Percentiles rank a stretch among this genome's conserved stretches.
phyloP scores from a whole-genome alignment of 2,888 invertebrate species.

The Trissolcus japonicus region DNA sequence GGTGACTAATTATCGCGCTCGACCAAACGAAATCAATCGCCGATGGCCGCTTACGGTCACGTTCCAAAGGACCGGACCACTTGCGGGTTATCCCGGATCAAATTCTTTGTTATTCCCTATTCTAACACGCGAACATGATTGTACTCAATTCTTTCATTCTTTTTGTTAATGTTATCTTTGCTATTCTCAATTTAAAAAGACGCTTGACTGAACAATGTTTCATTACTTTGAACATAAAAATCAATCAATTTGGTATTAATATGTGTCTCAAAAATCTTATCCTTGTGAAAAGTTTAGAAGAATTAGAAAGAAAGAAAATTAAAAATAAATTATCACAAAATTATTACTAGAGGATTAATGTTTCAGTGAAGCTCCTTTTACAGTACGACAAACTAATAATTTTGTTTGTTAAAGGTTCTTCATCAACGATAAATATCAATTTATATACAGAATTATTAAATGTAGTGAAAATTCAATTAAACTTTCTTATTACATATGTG shows the following conservation, averaged over 20 bases:
- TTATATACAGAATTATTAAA: not conserved
- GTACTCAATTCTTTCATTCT: constrained; percentile 34
- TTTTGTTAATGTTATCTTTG: not conserved
- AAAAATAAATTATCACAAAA: not conserved
- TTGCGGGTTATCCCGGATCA: constrained; percentile 46
- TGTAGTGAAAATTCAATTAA: not conserved
- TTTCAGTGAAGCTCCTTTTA: constrained; percentile 8
- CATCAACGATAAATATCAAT: not conserved
- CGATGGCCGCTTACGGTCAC: constrained; percentile 62
- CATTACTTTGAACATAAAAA: not conserved
- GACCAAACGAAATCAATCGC: constrained; percentile 56
- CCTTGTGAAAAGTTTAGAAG: not conserved
- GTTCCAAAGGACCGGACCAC: constrained; percentile 55
- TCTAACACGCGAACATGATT: constrained; percentile 37
- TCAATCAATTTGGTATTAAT: not conserved
- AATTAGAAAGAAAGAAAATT: not conserved
- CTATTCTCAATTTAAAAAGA: not conserved
- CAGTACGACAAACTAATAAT: not conserved
- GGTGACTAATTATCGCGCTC: constrained; percentile 66
- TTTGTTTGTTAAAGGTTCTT: constrained; percentile 1
- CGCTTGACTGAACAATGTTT: constrained; percentile 18
- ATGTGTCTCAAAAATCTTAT: not conserved
- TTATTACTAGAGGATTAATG: not conserved
- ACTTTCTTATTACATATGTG: not conserved
- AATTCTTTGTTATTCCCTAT: constrained; percentile 22